Conservation (phyloP, 2,113 vertebrate species). For the Neoarius graeffei region DNA sequence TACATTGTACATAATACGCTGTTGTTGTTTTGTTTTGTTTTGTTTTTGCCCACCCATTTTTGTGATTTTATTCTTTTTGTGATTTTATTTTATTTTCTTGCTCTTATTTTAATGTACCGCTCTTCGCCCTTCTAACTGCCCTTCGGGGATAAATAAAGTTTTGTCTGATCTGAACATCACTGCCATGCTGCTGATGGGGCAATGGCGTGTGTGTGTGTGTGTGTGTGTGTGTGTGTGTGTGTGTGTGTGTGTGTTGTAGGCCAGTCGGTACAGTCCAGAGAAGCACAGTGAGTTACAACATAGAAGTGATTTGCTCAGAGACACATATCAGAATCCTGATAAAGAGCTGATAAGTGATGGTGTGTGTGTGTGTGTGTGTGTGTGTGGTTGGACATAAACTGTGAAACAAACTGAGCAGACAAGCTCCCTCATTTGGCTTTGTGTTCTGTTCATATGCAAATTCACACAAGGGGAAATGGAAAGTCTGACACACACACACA, state of each 20-base stretch:
- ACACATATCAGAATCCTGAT: neutral
- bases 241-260: neutral
- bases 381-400: neutral
- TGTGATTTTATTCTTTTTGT: too few relatives aligned
- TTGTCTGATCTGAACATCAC: too few relatives aligned
- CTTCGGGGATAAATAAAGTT: too few relatives aligned
- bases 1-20: too few relatives aligned
- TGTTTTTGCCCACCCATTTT: too few relatives aligned
- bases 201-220: too few relatives aligned
- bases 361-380: constrained; percentile 2
- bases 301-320: neutral
- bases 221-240: constrained; percentile 10
- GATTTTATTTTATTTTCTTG: too few relatives aligned
- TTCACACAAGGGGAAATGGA: neutral
- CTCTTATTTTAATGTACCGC: too few relatives aligned
- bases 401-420: constrained; percentile 11
- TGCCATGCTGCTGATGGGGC: too few relatives aligned
- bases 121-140: too few relatives aligned
- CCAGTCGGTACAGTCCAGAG: neutral
- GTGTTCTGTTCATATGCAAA: constrained; percentile 23
- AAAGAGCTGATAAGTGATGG: constrained; percentile 8
- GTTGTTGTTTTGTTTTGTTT: too few relatives aligned
- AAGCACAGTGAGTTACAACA: neutral
- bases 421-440: neutral
- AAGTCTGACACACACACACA: neutral